Evolutionary conservation across 2,888 invertebrate genomes (phyloP).

Genomic region (Stegana nigrithorax): DNA sequence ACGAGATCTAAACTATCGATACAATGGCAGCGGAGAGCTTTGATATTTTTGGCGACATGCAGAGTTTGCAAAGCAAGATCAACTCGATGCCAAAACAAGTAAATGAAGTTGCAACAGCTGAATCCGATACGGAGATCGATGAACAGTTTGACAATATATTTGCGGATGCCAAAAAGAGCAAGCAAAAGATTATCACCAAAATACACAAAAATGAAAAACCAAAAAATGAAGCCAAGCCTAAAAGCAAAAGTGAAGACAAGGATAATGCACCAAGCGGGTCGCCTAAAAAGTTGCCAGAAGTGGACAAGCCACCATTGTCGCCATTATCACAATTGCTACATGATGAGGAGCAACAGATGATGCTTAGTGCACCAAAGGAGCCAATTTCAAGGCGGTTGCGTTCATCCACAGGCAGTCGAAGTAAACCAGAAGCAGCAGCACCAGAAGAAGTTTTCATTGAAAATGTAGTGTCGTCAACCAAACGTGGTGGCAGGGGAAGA

Average conservation of each 20-base stretch:
- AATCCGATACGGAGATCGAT: background rate
- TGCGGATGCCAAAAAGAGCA: background rate
- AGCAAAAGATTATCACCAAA: background rate
- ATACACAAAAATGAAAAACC: background rate
- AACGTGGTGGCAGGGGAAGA: background rate
- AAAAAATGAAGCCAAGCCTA: background rate
- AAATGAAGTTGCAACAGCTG: background rate
- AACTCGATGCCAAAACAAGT: background rate
- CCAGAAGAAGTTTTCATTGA: background rate
- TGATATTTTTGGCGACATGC: background rate
- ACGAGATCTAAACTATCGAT: no score
- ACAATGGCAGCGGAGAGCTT: no score
- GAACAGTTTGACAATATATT: background rate
- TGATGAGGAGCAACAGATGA: slow-evolving; percentile 35
- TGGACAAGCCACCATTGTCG: slow-evolving; percentile 19
- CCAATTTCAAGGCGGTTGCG: slow-evolving; percentile 45
- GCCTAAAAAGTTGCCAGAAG: background rate
- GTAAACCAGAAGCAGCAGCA: background rate
- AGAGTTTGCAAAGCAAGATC: background rate
- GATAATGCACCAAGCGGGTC: background rate
- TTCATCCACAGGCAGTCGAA: slow-evolving; percentile 26
- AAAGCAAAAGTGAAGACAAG: background rate
- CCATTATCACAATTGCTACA: slow-evolving; percentile 41
- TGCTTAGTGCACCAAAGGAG: background rate
- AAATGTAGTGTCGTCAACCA: background rate